Base-by-base conservation (phyloP, 2,888 invertebrate species). In the Bombylius major region DNA sequence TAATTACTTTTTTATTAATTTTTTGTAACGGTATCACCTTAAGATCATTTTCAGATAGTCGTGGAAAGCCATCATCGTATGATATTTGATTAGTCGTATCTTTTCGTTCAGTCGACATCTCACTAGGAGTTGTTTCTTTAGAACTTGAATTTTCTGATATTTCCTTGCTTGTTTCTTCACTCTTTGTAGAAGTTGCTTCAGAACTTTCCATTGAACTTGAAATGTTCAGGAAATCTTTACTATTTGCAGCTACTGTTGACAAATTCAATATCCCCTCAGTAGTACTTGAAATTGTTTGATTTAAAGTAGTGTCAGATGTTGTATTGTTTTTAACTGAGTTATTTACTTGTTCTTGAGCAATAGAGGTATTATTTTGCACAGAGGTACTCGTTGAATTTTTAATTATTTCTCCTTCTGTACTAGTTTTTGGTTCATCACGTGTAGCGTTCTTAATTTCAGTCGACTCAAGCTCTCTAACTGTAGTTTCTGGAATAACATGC, bases 1-100 rank as follows among this genome's bases (percentile, higher is more conserved):
- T 48, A 42, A 5, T 42, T 11, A 23, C 13, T 33, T 53, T 55
- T 47, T 59, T 51, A 23, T 54, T 44, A n/a, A 44, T 42, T 49
- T 56, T 56, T 11, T 36, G 42, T 13, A 62, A 50, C 3, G 62
- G 62, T 44, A 61, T 59, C 5, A 62, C 62, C 53, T 61, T 59
- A n/a, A 62, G 44, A 9, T 61, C 60, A 51, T 61, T 59, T 39
- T 57, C 58, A n/a, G 47, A 50, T 7, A 57, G 39, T 47, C 55
- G 55, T 23, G 47, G 36, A 23, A 39, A 56, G 8, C 50, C 47
- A 31, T 56, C 54, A 9, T 57, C 51, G 44, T 59, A 55, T 6
- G 23, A 31, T 33, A 53, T 52, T 39, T 51, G 42, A 46, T 50
- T 50, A 23, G n/a, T 46, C 36, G 50, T 54, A 44, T 51, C 14